Percentiles rank a stretch among this genome's conserved stretches.
Evolutionary conservation across 2,113 vertebrate genomes (phyloP).

Genomic region (Galbula dea): DNA sequence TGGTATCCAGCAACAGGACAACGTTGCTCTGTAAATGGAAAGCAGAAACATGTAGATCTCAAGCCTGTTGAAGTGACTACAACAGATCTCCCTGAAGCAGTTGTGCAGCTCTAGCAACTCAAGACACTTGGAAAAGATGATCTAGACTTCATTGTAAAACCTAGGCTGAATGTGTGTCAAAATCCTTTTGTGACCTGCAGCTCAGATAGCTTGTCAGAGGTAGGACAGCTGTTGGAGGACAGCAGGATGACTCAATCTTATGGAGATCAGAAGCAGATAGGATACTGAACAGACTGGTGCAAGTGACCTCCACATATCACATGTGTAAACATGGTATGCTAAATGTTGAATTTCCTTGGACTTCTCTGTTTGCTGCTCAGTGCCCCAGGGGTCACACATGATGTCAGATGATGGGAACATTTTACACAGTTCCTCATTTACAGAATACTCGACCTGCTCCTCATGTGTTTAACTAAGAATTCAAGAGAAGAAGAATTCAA

Average conservation of each 20-base stretch:
- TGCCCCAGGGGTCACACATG: not conserved
- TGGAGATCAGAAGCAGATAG: not conserved
- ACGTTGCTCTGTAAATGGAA: conserved; percentile 81
- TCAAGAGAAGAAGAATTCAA: not conserved
- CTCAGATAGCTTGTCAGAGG: not conserved
- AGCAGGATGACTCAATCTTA: not conserved
- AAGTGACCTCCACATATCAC: not conserved
- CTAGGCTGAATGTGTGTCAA: not conserved
- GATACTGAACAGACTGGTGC: not conserved
- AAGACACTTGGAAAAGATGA: not conserved
- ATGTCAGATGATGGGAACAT: not conserved
- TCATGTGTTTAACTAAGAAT: not conserved
- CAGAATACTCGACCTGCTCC: not conserved
- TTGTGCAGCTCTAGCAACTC: not conserved
- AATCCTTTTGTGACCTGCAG: not conserved
- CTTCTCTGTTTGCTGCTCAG: not conserved
- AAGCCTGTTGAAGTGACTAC: not conserved
- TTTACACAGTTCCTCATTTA: not conserved
- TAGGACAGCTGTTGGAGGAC: not conserved
- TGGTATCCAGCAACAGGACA: conserved; percentile 85
- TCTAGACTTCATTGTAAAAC: not conserved
- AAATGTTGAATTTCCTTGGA: not conserved
- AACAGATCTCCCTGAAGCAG: not conserved
- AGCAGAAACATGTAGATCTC: not conserved
- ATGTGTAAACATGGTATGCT: not conserved